Conservation (phyloP, 2,888 invertebrate genomes). For the Emmelina monodactyla region DNA sequence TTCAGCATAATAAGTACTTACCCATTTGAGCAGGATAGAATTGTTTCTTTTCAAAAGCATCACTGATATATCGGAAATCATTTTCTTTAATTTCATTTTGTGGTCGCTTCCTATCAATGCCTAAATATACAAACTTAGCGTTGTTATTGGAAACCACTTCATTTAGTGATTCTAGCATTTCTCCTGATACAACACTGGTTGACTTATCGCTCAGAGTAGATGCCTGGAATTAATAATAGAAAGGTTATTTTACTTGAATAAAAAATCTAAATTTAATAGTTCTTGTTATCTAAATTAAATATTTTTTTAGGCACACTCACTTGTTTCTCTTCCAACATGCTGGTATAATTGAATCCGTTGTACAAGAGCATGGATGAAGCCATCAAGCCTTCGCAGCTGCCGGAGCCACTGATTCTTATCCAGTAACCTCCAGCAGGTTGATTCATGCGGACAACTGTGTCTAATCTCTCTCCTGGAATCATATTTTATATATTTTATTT, state of each 20-base stretch:
- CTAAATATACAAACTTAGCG: slow-evolving; percentile 41
- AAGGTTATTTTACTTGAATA: no score
- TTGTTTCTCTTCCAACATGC: slow-evolving; percentile 44
- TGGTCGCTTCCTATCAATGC: slow-evolving; percentile 46
- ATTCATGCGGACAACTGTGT: slow-evolving; percentile 63
- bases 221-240: no score
- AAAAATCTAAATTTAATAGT: no score
- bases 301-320: no score
- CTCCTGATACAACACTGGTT: slow-evolving; percentile 31
- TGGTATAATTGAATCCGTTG: slow-evolving; percentile 55
- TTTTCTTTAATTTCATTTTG: slow-evolving; percentile 47
- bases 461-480: slow-evolving; percentile 68
- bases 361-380: slow-evolving; percentile 55
- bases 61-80: slow-evolving; percentile 59
- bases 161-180: slow-evolving; percentile 36
- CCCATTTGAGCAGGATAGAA: slow-evolving; percentile 59
- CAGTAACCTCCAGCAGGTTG: slow-evolving; percentile 61
- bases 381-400: slow-evolving; percentile 49
- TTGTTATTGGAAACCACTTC: slow-evolving; percentile 22
- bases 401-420: slow-evolving; percentile 56
- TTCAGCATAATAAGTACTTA: no score
- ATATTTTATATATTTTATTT: no score
- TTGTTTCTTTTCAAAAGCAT: slow-evolving; percentile 48
- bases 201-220: no score
- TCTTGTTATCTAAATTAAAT: no score